Evolutionary conservation across 2,113 vertebrate genomes (phyloP), one percentile per base, ranked within the genome.

Genomic region (Spermophilus dauricus): DNA sequence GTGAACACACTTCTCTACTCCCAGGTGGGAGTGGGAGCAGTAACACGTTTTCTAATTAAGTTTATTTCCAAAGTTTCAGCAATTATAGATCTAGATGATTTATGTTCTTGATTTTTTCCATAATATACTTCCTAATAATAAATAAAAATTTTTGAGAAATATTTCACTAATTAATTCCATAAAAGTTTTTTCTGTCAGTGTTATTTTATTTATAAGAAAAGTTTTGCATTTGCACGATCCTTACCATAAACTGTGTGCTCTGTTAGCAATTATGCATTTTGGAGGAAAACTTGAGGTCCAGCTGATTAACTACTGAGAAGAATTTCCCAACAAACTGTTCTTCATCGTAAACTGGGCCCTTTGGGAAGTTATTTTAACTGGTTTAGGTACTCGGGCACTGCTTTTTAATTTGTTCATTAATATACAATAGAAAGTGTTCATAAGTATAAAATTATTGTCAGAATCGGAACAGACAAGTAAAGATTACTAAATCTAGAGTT

Each of bases 1-100:
- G 58, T 7, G 63, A 84, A 37, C 4, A 10, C 1, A 28, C 9
- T 84, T 75, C 51, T 83, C 51, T 76, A 51, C 22, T 63, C 53
- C 42, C 13, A 63, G 14, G 72, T 11, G n/a, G 20, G 92, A 90
- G 81, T 32, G 56, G 37, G 56, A 51, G 18, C 30, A 81, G 56
- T 86, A 69, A 37, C 7, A 12, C 22, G 73, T 80, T 94, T 96
- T 87, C 80, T 75, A 69, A 86, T 37, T 51, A 82, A 58, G 63
- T 89, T 45, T 96, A 12, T 30, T 89, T 86, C 92, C 84, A 92
- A 93, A 58, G 39, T 75, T 92, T 58, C 78, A 93, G 81, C 78
- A 91, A 83, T 89, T 83, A 83, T 16, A 86, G 86, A 65, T 58
- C 30, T 94, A 92, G 30, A 56, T 75, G 39, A 95, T 39, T 84